Evolutionary conservation across 2,113 vertebrate genomes (phyloP), one percentile per base, ranked within the genome.

Genomic region (Calidris pugnax): DNA sequence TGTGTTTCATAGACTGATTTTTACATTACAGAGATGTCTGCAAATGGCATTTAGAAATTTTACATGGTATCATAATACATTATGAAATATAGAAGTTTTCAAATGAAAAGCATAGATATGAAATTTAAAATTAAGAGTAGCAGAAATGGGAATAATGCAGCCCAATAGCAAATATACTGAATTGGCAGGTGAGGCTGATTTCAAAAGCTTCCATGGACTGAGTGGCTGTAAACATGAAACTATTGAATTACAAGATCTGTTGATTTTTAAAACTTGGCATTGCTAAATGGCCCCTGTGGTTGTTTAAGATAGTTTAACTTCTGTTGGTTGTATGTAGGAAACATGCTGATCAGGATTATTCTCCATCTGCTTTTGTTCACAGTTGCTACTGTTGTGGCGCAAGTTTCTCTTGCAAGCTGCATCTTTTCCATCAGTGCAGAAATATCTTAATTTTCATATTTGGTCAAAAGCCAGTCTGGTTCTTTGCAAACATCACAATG

Each of bases 341-440:
- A 85, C 48, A 33, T 8, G 21, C 35, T 6, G 4, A 75, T 76
- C 27, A 32, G 18, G 39, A 39, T 76, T 82, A 53, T 51, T 87
- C 53, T 72, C 67, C 73, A 60, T 82, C 84, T 96, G 92, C 39
- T 95, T 93, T 95, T 76, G 24, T 66, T 90, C 84, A 87, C 39
- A 74, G 51, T 68, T 91, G 68, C 87, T 91, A 48, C 69, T 87
- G 48, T 81, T 89, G 51, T 67, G 55, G 64, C 43, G 1, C 13
- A 64, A 60, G 10, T 80, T 92, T 89, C n/a, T 85, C 23, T 63
- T 87, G 68, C 55, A 69, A 83, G 37, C 20, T 71, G 67, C 56
- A 77, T 32, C 45, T 84, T 84, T 89, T 90, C 41, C 0, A 0
- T 68, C 83, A 64, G 43, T 73, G 55, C 5, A 63, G 21, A 87